Evolutionary conservation across 2,797 vertebrate genomes (phyloP).

Genomic region (Denticeps clupeoides): DNA sequence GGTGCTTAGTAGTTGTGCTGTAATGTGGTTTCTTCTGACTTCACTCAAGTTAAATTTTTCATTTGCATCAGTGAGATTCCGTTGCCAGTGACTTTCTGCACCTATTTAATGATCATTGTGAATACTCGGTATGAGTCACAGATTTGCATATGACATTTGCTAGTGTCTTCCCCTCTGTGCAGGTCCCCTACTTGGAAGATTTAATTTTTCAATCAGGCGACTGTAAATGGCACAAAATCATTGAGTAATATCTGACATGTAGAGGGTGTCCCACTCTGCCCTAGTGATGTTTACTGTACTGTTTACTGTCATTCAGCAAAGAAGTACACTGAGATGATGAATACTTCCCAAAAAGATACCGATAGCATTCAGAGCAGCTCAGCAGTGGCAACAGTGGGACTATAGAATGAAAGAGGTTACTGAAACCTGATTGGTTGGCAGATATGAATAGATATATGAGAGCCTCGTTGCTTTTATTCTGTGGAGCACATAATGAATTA

Average conservation of each 20-base stretch:
- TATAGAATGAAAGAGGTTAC: too few relatives aligned
- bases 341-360: too few relatives aligned
- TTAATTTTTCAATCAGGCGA: neutral
- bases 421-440: too few relatives aligned
- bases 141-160: slow-evolving; percentile 7
- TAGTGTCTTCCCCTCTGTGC: neutral
- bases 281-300: neutral
- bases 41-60: neutral
- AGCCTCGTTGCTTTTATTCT: too few relatives aligned
- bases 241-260: neutral
- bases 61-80: neutral
- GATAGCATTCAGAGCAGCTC: too few relatives aligned
- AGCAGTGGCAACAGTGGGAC: too few relatives aligned
- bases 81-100: slow-evolving; percentile 2
- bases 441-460: too few relatives aligned
- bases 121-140: neutral
- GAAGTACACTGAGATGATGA: too few relatives aligned
- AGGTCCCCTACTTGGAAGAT: neutral
- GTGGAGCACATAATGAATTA: too few relatives aligned
- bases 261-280: neutral
- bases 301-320: neutral
- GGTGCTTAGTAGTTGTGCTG: too few relatives aligned
- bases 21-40: neutral
- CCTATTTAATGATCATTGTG: neutral
- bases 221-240: slow-evolving; percentile 2